phyloP scores from a whole-genome alignment of 2,113 vertebrate species.

The Rhombomys opimus region DNA sequence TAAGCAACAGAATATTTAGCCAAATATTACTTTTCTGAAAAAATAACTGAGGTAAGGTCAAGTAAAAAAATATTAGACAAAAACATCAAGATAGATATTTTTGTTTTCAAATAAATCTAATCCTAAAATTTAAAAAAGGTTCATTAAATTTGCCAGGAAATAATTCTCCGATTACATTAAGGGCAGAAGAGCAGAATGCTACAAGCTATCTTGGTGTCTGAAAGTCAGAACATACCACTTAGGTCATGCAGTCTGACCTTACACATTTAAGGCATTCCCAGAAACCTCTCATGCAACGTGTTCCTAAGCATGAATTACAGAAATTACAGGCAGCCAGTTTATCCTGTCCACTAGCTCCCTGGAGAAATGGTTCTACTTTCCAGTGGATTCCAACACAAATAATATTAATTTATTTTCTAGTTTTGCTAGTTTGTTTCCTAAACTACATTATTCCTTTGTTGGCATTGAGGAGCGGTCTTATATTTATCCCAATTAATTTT shows the following conservation, averaged over 20 bases:
- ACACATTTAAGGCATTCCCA: slow-evolving; percentile 76
- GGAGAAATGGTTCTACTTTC: slow-evolving; percentile 59
- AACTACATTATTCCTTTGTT: not conserved
- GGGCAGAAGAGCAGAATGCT: slow-evolving; percentile 54
- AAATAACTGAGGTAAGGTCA: not conserved
- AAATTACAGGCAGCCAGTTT: slow-evolving; percentile 74
- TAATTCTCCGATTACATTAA: slow-evolving; percentile 61
- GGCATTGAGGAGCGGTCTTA: not conserved
- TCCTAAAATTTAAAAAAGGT: slow-evolving; percentile 33
- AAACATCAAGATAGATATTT: slow-evolving; percentile 21
- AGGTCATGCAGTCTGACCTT: slow-evolving; percentile 73
- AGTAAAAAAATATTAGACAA: not conserved
- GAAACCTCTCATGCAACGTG: slow-evolving; percentile 77
- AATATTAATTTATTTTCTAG: not conserved
- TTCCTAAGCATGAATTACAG: slow-evolving; percentile 73
- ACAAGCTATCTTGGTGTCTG: slow-evolving; percentile 62
- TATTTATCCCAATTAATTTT: not conserved
- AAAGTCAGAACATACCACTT: slow-evolving; percentile 70
- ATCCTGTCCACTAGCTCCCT: slow-evolving; percentile 60
- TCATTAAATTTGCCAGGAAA: slow-evolving; percentile 65
- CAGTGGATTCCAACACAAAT: slow-evolving; percentile 26
- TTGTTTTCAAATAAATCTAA: slow-evolving; percentile 64
- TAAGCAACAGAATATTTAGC: slow-evolving; percentile 35
- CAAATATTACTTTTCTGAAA: not conserved
- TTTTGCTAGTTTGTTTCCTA: slow-evolving; percentile 57